Evolutionary conservation across 2,797 vertebrate species (phyloP).

Genomic region (Coranthus polyacanthus): DNA sequence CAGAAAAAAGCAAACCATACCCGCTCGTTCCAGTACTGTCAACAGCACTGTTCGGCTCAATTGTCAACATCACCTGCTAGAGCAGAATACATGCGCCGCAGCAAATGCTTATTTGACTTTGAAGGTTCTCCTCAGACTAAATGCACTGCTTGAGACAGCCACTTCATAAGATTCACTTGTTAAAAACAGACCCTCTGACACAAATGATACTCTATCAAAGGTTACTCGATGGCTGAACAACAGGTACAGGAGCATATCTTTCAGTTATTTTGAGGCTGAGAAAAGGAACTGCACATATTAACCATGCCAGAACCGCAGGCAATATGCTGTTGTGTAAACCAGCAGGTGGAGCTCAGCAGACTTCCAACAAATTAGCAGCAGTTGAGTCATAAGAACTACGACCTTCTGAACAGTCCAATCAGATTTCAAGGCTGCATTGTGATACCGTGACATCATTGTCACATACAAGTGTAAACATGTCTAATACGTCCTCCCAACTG

Average conservation of each 20-base stretch:
- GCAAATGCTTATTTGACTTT: conserved; percentile 34
- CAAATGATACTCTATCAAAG: conserved; percentile 24
- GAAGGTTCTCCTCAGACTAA: conserved; percentile 11
- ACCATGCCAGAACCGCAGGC: conserved; percentile 7
- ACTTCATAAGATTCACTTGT: conserved; percentile 1
- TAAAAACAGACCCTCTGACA: conserved; percentile 11
- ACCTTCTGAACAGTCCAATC: conserved; percentile 51
- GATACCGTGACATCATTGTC: conserved; percentile 38
- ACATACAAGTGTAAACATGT: conserved; percentile 47
- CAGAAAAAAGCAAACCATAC: conserved; percentile 12
- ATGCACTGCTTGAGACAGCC: conserved; percentile 15
- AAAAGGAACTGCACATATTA: conserved; percentile 1
- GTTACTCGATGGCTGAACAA: conserved; percentile 12
- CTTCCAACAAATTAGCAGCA: conserved; percentile 34
- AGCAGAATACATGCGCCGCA: conserved; percentile 19
- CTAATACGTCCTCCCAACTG: conserved; percentile 35
- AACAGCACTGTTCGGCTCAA: conserved; percentile 14
- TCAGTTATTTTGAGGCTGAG: conserved; percentile 11
- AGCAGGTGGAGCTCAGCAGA: conserved; percentile 68
- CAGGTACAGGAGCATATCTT: conserved; percentile 3
- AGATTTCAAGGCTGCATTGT: conserved; percentile 18
- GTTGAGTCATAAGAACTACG: conserved; percentile 32
- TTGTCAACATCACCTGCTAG: conserved; percentile 23
- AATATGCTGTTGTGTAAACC: conserved; percentile 32
- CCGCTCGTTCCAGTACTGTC: conserved; percentile 20